Base-by-base conservation (phyloP, 1,140 invertebrate species). In the Solen grandis region DNA sequence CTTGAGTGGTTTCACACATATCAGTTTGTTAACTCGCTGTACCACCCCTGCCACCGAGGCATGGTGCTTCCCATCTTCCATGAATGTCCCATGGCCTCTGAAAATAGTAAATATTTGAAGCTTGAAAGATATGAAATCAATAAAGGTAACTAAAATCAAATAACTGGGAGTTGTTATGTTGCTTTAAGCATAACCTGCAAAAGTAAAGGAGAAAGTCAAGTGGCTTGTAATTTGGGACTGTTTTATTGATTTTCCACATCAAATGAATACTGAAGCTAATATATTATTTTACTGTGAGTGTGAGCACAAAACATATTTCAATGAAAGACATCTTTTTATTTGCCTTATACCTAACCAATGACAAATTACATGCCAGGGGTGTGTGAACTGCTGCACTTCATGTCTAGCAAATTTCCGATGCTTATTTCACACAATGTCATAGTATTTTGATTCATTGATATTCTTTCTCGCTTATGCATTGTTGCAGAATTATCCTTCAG, bases 1-100 rank as follows among this genome's bases (percentile, higher is more conserved):
- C 91, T 99, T 99, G 8, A 98, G 92, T 0, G 98, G 97, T 81
- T 94, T 94, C 4, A 99, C 95, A 31, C 96, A 96, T 66, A 99
- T 96, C 22, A 99, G 93, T 91, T 98, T 98, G 90, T 99, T 99
- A 0, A 99, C 97, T 93, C 96, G 95, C 89, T 99, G 96, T 85
- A 98, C 95, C 52, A 97, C 94, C 8, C 99, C 99, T 81, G 98
- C 97, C 0, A 99, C 97, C 2, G 98, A 98, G 4, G 98, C 95
- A 91, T 96, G 95, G 1, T 99, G 93, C 50, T 93, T 94, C 55
- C 96, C 96, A 74, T 96, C 95, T 85, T 96, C 95, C 68, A 89
- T 90, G 88, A 97, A 99, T 0, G 98, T 99, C 54, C 99, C 99
- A 94, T 99, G 99, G 8, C 99, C 98, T 89, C 98, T 98, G 91